phyloP scores from a whole-genome alignment of 2,113 vertebrate genomes.

The Alethe castanea region DNA sequence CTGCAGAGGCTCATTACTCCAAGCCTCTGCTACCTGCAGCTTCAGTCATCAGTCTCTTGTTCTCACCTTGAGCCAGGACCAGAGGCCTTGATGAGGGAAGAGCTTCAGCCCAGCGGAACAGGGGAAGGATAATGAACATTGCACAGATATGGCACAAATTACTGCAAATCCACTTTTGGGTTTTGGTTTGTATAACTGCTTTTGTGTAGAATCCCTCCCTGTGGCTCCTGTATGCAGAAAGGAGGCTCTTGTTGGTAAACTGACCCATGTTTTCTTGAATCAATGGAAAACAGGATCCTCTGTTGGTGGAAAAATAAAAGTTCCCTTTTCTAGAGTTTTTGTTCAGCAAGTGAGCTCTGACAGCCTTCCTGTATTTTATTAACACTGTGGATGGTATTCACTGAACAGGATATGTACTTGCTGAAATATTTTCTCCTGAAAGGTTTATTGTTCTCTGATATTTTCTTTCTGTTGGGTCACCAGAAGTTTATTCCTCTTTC shows the following conservation, averaged over 20 bases:
- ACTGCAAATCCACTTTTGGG: neutral
- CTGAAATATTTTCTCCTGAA: slow-evolving; percentile 39
- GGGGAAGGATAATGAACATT: neutral
- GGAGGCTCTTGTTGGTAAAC: neutral
- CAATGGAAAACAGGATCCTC: neutral
- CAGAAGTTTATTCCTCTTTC: slow-evolving; percentile 19
- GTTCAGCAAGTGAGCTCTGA: neutral
- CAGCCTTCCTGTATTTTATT: slow-evolving; percentile 29
- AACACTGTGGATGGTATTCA: neutral
- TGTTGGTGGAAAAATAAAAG: neutral
- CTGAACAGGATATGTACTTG: slow-evolving; percentile 26
- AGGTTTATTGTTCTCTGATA: slow-evolving; percentile 46
- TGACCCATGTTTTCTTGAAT: neutral
- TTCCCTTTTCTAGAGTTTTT: neutral
- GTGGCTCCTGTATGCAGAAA: neutral
- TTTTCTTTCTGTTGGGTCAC: slow-evolving; percentile 40
- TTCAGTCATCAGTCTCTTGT: neutral
- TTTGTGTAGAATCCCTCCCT: neutral
- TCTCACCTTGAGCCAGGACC: neutral
- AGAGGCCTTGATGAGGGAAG: neutral
- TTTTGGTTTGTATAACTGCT: neutral
- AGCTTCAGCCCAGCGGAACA: neutral
- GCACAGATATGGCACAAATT: neutral
- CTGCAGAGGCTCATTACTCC: neutral
- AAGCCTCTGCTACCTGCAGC: neutral